phyloP scores from a whole-genome alignment of 2,888 invertebrate species.

The Rapana venosa region DNA sequence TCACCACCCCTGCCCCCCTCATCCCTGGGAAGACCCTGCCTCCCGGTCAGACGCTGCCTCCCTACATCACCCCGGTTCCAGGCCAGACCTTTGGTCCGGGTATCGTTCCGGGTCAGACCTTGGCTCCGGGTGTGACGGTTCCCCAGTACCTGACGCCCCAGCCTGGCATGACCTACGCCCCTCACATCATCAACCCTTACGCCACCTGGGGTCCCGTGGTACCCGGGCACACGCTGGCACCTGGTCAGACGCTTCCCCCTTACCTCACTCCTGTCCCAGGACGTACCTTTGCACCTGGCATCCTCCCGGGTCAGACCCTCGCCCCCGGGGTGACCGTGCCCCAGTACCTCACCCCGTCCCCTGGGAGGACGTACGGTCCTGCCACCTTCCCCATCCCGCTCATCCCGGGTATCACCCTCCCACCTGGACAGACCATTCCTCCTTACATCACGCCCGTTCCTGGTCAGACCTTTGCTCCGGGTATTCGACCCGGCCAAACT shows the following conservation, averaged over 20 bases:
- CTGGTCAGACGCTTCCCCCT: conserved; percentile 49
- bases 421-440: conserved; percentile 52
- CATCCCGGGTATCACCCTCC: conserved; percentile 55
- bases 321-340: conserved; percentile 53
- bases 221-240: conserved; percentile 55
- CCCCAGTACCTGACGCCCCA: conserved; percentile 49
- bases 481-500: conserved; percentile 50
- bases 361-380: conserved; percentile 57
- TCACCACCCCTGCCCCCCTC: conserved; percentile 34
- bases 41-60: conserved; percentile 28
- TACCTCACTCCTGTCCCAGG: conserved; percentile 55
- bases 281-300: conserved; percentile 49
- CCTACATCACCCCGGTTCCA: conserved; percentile 51
- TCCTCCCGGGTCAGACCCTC: neutral
- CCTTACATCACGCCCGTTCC: conserved; percentile 55
- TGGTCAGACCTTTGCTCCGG: conserved; percentile 58
- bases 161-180: conserved; percentile 46
- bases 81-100: conserved; percentile 56
- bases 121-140: conserved; percentile 49
- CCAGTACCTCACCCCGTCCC: conserved; percentile 52
- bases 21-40: conserved; percentile 43
- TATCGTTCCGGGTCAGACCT: conserved; percentile 55
- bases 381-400: conserved; percentile 42
- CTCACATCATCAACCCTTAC: conserved; percentile 36
- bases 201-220: conserved; percentile 38